Base-by-base conservation (phyloP, 1,140 invertebrate species). In the Cotesia glomerata region DNA sequence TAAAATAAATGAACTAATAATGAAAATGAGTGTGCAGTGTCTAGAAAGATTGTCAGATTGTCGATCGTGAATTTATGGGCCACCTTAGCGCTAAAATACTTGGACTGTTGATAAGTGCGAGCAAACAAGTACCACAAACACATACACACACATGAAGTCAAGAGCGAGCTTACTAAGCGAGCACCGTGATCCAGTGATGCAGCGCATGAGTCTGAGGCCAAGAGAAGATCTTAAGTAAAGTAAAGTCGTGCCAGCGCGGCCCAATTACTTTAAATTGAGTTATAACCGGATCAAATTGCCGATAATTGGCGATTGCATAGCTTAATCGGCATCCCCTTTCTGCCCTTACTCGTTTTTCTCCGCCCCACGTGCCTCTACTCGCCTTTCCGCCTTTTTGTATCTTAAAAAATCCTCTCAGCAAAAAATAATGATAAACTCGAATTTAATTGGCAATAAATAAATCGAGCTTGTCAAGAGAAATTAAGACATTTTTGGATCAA, bases 251-350 rank as follows among this genome's bases (percentile, higher is more conserved):
- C 62, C 69, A 59, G 14, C 73, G 75, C 81, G 80, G 79, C 73
- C 81, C 82, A 82, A 83, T 84, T 82, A 82, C 81, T 78, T 77
- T 75, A 80, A 83, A 84, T 82, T 83, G 81, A 84, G 81, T 84
- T 83, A 83, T 81, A 83, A 84, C 81, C 81, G 80, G 80, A 80
- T 83, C 78, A 80, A 82, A 82, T 83, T 83, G 77, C 79, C 79
- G 79, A 83, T 84, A 83, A 84, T 83, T 83, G 80, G 77, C 79
- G 79, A 81, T 80, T 77, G 79, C 81, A 79, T 78, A 79, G 77
- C 78, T 83, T 79, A 79, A 82, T 82, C 76, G 75, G 62, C 67
- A 74, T 73, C 73, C 36, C 66, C 71, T n/a, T 18, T 36, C 56
- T 63, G 39, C 35, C 18, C 52, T n/a, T 52, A 14, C 34, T 36